Percentiles rank a stretch among this genome's conserved stretches.
phyloP scores from a whole-genome alignment of 2,113 vertebrate genomes.

The Ciconia maguari region DNA sequence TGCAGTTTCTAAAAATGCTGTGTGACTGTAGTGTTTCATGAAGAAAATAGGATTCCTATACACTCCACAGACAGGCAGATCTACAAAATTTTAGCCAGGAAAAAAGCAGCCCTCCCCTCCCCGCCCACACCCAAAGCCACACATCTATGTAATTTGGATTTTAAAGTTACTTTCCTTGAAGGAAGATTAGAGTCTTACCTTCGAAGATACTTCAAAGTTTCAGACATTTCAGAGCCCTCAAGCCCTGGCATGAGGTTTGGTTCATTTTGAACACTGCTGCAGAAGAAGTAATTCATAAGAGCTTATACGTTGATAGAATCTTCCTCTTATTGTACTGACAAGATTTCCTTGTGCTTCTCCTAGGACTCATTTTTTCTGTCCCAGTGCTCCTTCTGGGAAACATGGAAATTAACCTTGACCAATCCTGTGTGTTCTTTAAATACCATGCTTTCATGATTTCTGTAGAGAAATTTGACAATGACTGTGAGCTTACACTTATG shows the following conservation, averaged over 20 bases:
- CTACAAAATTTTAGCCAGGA: background rate
- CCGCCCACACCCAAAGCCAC: background rate
- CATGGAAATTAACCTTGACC: background rate
- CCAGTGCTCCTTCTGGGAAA: background rate
- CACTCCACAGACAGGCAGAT: background rate
- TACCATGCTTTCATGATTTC: background rate
- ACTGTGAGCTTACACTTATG: background rate
- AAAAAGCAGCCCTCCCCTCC: background rate
- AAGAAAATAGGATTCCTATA: background rate
- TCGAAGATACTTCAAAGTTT: background rate
- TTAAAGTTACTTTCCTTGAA: background rate
- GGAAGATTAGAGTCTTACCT: background rate
- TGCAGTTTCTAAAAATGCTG: background rate
- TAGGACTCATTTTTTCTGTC: background rate
- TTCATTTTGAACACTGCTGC: background rate
- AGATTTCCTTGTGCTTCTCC: background rate
- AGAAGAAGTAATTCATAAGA: background rate
- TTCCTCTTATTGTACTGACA: background rate
- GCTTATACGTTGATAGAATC: background rate
- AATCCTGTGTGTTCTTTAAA: background rate
- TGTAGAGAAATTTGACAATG: background rate
- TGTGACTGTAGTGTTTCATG: background rate
- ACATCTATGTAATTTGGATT: background rate
- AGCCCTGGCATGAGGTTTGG: background rate
- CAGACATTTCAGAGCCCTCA: background rate